These are phyloP conservation scores for Arctia plantaginis DNA, from an alignment of 2,888 invertebrate species.

Conservation along the genomic window DNA sequence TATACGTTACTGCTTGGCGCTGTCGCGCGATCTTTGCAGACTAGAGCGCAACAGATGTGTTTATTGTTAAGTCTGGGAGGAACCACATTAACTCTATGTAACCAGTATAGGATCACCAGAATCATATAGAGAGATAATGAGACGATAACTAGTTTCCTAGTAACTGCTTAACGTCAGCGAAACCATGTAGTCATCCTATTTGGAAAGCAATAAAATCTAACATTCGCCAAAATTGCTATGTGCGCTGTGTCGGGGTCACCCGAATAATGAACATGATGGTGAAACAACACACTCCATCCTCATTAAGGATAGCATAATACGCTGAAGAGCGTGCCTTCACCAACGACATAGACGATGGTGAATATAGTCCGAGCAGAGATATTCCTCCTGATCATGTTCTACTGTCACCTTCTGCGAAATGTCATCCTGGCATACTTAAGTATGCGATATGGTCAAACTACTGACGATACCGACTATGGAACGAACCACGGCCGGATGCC, in stretches of 20 bases:
- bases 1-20: conserved; percentile 17
- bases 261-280: background rate
- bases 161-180: background rate
- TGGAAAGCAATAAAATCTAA: background rate
- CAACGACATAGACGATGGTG: background rate
- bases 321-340: background rate
- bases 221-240: background rate
- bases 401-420: too few relatives aligned
- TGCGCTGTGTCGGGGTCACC: background rate
- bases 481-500: too few relatives aligned
- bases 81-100: background rate
- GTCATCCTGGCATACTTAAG: too few relatives aligned
- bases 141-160: background rate
- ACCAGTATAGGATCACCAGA: background rate
- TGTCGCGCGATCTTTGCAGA: background rate
- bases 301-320: background rate
- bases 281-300: background rate
- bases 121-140: background rate
- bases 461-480: too few relatives aligned
- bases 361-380: background rate
- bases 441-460: too few relatives aligned
- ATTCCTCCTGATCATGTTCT: background rate
- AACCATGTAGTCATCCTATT: background rate
- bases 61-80: background rate
- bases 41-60: background rate